Conservation (phyloP, 2,797 vertebrate genomes). For the Neoniphon sammara region DNA sequence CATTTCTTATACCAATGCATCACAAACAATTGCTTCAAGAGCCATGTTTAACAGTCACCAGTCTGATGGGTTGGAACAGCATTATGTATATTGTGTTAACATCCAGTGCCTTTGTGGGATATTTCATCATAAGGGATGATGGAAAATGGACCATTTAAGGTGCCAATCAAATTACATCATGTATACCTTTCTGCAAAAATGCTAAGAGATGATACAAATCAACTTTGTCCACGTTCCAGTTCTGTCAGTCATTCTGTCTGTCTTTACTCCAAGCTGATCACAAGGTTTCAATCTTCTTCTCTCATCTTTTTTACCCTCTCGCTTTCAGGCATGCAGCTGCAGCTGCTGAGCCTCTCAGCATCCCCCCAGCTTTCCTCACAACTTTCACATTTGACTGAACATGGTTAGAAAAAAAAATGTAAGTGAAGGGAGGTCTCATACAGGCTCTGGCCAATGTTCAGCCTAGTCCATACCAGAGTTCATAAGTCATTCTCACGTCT, state of each 20-base stretch:
- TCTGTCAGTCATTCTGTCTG: slow-evolving; percentile 65
- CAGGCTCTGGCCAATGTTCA: slow-evolving; percentile 35
- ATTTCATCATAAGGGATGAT: slow-evolving; percentile 59
- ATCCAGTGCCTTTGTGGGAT: slow-evolving; percentile 15
- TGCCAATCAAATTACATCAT: slow-evolving; percentile 65
- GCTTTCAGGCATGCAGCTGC: slow-evolving; percentile 34
- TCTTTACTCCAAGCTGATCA: slow-evolving; percentile 50
- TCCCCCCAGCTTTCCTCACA: slow-evolving; percentile 33
- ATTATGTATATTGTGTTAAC: not conserved
- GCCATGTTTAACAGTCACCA: too few relatives aligned
- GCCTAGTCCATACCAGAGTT: slow-evolving; percentile 50
- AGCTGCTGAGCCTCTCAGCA: slow-evolving; percentile 44
- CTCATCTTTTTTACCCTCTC: slow-evolving; percentile 12
- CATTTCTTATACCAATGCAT: too few relatives aligned
- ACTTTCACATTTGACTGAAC: slow-evolving; percentile 50
- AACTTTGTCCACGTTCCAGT: slow-evolving; percentile 48
- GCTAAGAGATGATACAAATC: slow-evolving; percentile 50
- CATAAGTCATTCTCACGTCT: slow-evolving; percentile 36
- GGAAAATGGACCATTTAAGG: slow-evolving; percentile 62
- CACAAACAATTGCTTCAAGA: too few relatives aligned
- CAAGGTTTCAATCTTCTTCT: slow-evolving; percentile 45
- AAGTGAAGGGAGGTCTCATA: not conserved
- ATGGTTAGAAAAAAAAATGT: slow-evolving; percentile 1
- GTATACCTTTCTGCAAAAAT: slow-evolving; percentile 49
- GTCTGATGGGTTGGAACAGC: not conserved